These are phyloP conservation scores for Cheirogaleus major DNA, from an alignment of 2,797 vertebrate species.

Conservation along the genomic window DNA sequence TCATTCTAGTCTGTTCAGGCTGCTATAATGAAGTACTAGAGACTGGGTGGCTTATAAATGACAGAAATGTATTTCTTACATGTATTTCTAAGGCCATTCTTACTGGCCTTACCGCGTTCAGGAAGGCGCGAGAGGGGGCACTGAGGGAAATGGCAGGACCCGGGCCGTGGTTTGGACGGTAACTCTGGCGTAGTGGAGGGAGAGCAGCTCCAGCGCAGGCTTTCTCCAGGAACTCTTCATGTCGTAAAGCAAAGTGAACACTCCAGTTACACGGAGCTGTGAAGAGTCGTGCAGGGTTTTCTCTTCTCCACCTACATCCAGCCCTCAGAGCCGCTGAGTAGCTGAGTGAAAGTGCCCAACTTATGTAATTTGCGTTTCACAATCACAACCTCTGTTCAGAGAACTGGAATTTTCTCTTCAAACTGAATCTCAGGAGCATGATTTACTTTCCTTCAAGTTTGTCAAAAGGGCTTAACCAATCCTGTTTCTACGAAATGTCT, in stretches of 20 bases:
- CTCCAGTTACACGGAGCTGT: not conserved
- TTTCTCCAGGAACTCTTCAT: not conserved
- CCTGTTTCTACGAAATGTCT: constrained; percentile 33
- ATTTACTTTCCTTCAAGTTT: constrained; percentile 52
- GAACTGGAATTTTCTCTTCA: constrained; percentile 48
- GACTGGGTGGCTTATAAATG: not conserved
- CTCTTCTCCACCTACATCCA: not conserved
- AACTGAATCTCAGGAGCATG: constrained; percentile 35
- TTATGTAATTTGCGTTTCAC: not conserved
- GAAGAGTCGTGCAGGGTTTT: not conserved
- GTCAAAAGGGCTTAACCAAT: not conserved
- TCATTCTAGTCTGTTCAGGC: not conserved
- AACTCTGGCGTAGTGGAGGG: not conserved
- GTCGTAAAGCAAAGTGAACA: not conserved
- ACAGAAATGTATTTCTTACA: not conserved
- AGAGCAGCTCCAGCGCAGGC: not conserved
- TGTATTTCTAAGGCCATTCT: no score
- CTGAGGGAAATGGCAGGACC: not conserved
- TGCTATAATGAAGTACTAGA: not conserved
- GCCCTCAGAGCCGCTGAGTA: no score
- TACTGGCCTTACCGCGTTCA: not conserved
- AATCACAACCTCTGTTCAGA: not conserved
- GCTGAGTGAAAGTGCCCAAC: not conserved
- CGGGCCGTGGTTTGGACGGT: not conserved
- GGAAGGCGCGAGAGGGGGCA: not conserved